phyloP scores from a whole-genome alignment of 2,888 invertebrate genomes.

The Eupithecia tripunctaria region DNA sequence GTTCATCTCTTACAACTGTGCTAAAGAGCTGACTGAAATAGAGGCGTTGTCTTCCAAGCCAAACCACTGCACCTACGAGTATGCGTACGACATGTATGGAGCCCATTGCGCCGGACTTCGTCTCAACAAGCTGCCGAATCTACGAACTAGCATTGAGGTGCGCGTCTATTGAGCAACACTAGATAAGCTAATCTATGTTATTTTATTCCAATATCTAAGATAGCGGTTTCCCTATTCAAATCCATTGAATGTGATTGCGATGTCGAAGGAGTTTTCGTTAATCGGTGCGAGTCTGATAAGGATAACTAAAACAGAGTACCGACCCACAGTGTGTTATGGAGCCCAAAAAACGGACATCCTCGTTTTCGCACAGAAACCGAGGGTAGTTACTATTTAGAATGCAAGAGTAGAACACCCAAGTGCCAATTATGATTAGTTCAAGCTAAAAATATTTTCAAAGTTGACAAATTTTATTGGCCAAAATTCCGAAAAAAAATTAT shows the following conservation, averaged over 20 bases:
- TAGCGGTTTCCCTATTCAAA: slow-evolving; percentile 41
- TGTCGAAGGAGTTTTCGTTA: slow-evolving; percentile 25
- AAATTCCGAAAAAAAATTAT: too few relatives aligned
- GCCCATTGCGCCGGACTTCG: slow-evolving; percentile 81
- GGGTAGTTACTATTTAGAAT: too few relatives aligned
- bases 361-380: too few relatives aligned
- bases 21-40: slow-evolving; percentile 70
- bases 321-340: too few relatives aligned
- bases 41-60: slow-evolving; percentile 65
- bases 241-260: slow-evolving; percentile 41
- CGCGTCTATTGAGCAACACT: slow-evolving; percentile 43
- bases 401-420: too few relatives aligned
- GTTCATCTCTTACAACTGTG: slow-evolving; percentile 47
- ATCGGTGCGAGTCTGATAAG: background rate
- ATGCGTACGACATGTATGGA: slow-evolving; percentile 81
- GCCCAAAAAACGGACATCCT: too few relatives aligned
- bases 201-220: slow-evolving; percentile 14
- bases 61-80: slow-evolving; percentile 79
- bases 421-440: too few relatives aligned
- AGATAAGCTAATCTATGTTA: slow-evolving; percentile 46
- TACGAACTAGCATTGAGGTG: slow-evolving; percentile 84
- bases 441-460: too few relatives aligned
- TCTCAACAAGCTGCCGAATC: slow-evolving; percentile 76
- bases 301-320: background rate
- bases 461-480: too few relatives aligned